A percentile compares a stretch with the other conserved stretches of the same genome.
These are phyloP conservation scores for Alentia gelatinosa DNA, from an alignment of 2,888 invertebrate species.

Conservation along the genomic window DNA sequence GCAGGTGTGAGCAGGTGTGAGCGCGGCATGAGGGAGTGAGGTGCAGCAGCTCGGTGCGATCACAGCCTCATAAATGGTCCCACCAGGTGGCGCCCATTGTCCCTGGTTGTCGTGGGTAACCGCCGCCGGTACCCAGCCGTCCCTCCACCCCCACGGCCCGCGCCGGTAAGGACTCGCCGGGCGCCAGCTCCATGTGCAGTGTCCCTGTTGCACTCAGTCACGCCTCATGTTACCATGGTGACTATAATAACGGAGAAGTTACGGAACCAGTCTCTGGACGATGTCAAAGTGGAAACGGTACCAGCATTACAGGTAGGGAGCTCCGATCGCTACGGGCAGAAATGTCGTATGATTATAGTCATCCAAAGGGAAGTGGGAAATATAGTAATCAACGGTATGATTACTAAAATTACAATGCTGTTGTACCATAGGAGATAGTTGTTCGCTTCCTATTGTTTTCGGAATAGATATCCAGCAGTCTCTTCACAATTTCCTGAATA, in stretches of 20 bases:
- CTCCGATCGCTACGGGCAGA: too few species aligned
- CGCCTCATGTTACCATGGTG: constrained; percentile 60
- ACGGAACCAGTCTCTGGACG: constrained; percentile 70
- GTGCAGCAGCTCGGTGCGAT: neutral
- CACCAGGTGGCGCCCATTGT: neutral
- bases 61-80: neutral
- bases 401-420: too few species aligned
- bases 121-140: neutral
- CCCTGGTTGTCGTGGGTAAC: neutral
- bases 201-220: neutral
- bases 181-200: neutral
- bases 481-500: too few species aligned
- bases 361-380: too few species aligned
- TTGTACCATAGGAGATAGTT: too few species aligned
- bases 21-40: neutral
- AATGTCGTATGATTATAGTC: too few species aligned
- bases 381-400: too few species aligned
- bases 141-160: neutral
- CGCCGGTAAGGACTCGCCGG: neutral
- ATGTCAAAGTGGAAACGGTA: constrained; percentile 59
- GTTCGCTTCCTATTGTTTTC: too few species aligned
- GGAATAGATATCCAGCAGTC: too few species aligned
- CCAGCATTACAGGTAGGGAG: constrained; percentile 47
- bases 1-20: neutral
- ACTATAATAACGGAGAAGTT: constrained; percentile 71